Percentiles rank a stretch among this genome's conserved stretches.
These are phyloP conservation scores for Nycteola revayana DNA, from an alignment of 2,888 invertebrate genomes.

Conservation along the genomic window DNA sequence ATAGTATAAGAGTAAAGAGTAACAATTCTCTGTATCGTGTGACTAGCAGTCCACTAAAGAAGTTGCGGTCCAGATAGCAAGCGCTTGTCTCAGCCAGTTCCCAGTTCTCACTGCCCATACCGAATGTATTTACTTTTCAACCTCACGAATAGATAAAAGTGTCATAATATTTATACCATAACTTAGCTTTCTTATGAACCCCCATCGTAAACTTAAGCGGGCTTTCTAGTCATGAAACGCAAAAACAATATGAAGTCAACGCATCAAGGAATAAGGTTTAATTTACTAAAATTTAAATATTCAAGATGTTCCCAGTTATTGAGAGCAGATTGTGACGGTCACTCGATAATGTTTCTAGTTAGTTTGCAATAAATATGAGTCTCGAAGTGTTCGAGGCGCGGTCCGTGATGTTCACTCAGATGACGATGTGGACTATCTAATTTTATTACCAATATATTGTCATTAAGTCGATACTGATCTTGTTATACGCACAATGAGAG, in stretches of 20 bases:
- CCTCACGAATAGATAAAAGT: constrained; percentile 72
- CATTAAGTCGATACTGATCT: constrained; percentile 82
- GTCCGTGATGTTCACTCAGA: constrained; percentile 64
- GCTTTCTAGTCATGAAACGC: constrained; percentile 53
- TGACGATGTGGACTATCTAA: constrained; percentile 79
- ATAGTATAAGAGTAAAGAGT: no score
- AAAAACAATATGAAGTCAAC: constrained; percentile 50
- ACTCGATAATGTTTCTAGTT: constrained; percentile 79
- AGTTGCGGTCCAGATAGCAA: constrained; percentile 43
- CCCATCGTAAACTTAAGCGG: constrained; percentile 67
- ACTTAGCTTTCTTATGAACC: constrained; percentile 75
- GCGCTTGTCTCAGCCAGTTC: no score
- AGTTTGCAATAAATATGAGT: constrained; percentile 77
- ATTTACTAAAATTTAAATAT: constrained; percentile 45
- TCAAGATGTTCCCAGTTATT: constrained; percentile 54
- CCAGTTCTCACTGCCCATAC: constrained; percentile 26
- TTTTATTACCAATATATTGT: constrained; percentile 83
- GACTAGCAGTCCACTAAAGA: constrained; percentile 49
- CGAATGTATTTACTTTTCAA: constrained; percentile 71
- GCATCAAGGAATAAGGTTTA: constrained; percentile 52
- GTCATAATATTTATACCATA: constrained; percentile 80
- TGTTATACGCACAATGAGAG: constrained; percentile 80
- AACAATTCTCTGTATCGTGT: no score
- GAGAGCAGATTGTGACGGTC: constrained; percentile 59
- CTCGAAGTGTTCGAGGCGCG: constrained; percentile 51